phyloP scores from a whole-genome alignment of 2,888 invertebrate species.

The Mesorhabditis sp. region DNA sequence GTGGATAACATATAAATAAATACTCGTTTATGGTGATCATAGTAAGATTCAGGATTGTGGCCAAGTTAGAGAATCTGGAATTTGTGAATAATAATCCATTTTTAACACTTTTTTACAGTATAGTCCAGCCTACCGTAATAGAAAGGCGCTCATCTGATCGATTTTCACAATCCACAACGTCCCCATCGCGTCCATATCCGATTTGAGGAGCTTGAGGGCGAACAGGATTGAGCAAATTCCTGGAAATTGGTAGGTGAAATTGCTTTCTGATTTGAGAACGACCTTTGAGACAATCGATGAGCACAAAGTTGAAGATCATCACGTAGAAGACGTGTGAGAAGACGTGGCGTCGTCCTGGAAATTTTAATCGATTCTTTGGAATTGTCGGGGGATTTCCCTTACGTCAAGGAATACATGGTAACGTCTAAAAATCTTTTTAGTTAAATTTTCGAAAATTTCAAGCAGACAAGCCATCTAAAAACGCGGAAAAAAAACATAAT shows the following conservation, averaged over 20 bases:
- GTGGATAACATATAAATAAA: slow-evolving; percentile 42
- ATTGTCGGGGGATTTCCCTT: no score
- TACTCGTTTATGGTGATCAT: slow-evolving; percentile 49
- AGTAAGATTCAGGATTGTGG: slow-evolving; percentile 46
- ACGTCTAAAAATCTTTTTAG: no score
- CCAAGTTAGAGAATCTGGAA: slow-evolving; percentile 26
- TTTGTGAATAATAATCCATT: not conserved
- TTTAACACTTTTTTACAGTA: slow-evolving; percentile 8
- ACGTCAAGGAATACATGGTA: no score
- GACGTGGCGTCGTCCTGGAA: slow-evolving; percentile 18
- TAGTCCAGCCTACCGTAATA: slow-evolving; percentile 16
- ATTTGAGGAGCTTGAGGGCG: slow-evolving; percentile 31
- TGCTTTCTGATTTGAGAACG: not conserved
- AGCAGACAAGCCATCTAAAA: no score
- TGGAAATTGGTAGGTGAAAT: slow-evolving; percentile 4
- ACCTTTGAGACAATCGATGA: slow-evolving; percentile 46
- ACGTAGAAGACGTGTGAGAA: slow-evolving; percentile 44
- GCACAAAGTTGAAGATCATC: slow-evolving; percentile 43
- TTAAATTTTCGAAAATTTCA: no score
- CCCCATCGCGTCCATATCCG: slow-evolving; percentile 31
- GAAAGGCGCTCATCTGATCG: slow-evolving; percentile 34
- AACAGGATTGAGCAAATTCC: slow-evolving; percentile 32
- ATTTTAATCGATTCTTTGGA: not conserved
- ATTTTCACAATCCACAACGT: slow-evolving; percentile 30
- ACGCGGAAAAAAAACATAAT: no score